These are phyloP conservation scores for Chionomys nivalis DNA, from an alignment of 2,113 vertebrate species.

Conservation along the genomic window DNA sequence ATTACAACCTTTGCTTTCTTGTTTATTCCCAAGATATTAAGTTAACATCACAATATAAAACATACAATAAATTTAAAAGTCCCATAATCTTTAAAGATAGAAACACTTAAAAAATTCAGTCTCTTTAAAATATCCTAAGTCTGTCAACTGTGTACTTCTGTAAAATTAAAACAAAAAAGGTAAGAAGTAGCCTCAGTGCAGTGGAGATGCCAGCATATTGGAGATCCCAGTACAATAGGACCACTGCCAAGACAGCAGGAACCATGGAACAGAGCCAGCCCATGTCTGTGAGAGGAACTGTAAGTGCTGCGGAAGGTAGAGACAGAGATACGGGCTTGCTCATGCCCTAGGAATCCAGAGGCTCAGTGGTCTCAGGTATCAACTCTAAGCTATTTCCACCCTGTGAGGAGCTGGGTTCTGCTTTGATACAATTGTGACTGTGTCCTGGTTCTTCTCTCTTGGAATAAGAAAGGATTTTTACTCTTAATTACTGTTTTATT, in stretches of 20 bases:
- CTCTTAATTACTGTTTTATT: too few relatives aligned
- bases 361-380: not conserved
- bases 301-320: not conserved
- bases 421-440: not conserved
- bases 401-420: not conserved
- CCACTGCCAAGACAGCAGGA: not conserved
- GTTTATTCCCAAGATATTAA: not conserved
- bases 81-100: not conserved
- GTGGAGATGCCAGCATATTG: not conserved
- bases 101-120: not conserved
- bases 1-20: not conserved
- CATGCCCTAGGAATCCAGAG: too few relatives aligned
- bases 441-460: not conserved
- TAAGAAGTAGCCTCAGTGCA: not conserved
- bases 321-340: not conserved
- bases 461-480: not conserved
- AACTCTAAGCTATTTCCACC: not conserved
- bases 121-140: not conserved
- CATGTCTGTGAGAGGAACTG: not conserved
- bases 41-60: not conserved
- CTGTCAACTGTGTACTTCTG: not conserved
- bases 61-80: not conserved
- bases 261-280: not conserved
- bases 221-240: not conserved
- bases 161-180: not conserved